Evolutionary conservation across 2,888 invertebrate genomes (phyloP), one percentile per base, ranked within the genome.

Genomic region (Drosophila rubida): DNA sequence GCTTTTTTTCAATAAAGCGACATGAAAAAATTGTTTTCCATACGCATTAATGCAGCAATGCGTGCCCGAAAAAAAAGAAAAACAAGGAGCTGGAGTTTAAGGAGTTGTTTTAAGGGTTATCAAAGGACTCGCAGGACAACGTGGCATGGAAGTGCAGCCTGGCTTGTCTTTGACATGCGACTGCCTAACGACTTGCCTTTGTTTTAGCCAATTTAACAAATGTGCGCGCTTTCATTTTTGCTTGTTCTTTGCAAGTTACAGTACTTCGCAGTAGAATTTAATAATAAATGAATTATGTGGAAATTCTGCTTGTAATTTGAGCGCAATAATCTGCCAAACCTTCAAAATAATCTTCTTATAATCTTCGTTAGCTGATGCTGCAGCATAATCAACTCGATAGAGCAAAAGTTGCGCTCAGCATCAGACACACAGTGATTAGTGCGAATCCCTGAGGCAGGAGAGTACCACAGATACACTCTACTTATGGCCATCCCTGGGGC

Each of bases 1-100:
- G 55, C 44, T 63, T 55, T 64, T 49, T 65, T 59, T 42, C 22
- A 48, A 59, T 19, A 55, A 58, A 68, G 54, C 35, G 7, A 39
- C n/a, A 57, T 41, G 58, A 62, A 71, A 66, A 80, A 66, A 75
- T 67, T 77, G 66, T 65, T 71, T 75, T 75, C 63, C 71, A 78
- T 71, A 78, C 83, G 87, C 83, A 84, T 81, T 84, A 79, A 77
- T 84, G 87, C 83, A 87, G 74, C 78, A 64, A 66, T 75, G 78
- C 78, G 78, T 78, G 76, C 13, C 32, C n/a, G n/a, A 30, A 32
- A 32, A 30, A 32, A 11, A 30, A 32, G n/a, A 32, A n/a, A 32
- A n/a, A 32, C n/a, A 32, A 11, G 11, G 13, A n/a, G 16, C 4
- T 22, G 16, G 25, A 48, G 25, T 22, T 22, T 11, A 53, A 13